These are phyloP conservation scores for Ostrea denselamellosa DNA, from an alignment of 1,140 invertebrate species.

Conservation along the genomic window DNA sequence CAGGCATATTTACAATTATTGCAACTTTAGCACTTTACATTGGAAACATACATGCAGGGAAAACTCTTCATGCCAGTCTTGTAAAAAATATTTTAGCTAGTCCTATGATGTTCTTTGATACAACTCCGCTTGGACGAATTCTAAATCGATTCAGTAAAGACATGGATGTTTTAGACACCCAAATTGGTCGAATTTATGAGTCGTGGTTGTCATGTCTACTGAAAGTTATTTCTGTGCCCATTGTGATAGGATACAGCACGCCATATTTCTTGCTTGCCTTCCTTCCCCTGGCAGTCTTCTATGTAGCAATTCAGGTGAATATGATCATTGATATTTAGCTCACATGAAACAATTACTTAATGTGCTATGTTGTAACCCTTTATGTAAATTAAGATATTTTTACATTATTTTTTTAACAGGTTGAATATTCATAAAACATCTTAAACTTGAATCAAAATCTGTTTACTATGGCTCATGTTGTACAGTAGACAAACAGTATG, in stretches of 20 bases:
- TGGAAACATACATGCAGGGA: slow-evolving; percentile 72
- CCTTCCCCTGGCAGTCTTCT: slow-evolving; percentile 84
- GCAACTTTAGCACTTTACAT: slow-evolving; percentile 60
- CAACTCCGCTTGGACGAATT: slow-evolving; percentile 80
- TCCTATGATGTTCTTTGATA: slow-evolving; percentile 87
- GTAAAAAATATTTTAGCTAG: slow-evolving; percentile 82
- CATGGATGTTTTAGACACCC: slow-evolving; percentile 78
- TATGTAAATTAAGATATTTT: no score
- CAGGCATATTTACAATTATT: slow-evolving; percentile 85
- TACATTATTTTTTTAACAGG: no score
- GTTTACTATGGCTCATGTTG: no score
- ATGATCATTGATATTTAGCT: not conserved
- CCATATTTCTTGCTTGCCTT: slow-evolving; percentile 91
- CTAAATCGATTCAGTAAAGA: slow-evolving; percentile 85
- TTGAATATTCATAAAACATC: no score
- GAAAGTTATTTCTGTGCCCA: slow-evolving; percentile 90
- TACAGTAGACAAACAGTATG: no score
- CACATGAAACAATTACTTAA: not conserved
- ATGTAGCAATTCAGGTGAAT: slow-evolving; percentile 60
- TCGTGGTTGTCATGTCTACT: slow-evolving; percentile 63
- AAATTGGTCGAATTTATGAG: slow-evolving; percentile 64
- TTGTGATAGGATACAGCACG: slow-evolving; percentile 93
- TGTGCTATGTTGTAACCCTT: no score
- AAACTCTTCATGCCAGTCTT: slow-evolving; percentile 70
- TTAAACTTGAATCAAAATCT: no score